These are phyloP conservation scores for Acleris cristana DNA, from an alignment of 2,888 invertebrate genomes.

Conservation along the genomic window DNA sequence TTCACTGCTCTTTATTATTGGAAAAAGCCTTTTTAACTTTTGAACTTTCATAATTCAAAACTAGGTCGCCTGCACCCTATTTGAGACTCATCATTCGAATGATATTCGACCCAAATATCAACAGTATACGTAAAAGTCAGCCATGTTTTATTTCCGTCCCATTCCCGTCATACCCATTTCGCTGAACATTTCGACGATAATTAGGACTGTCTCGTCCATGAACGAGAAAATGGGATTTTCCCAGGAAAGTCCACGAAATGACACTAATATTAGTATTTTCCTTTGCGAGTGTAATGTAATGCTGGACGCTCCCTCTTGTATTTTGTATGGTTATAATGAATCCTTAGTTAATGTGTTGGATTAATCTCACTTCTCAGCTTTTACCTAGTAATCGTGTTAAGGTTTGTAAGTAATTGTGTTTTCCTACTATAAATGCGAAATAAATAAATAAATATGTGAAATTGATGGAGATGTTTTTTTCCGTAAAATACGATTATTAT, in stretches of 20 bases:
- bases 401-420: no score
- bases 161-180: background rate
- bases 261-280: constrained; percentile 1
- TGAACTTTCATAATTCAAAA: no score
- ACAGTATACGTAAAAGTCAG: background rate
- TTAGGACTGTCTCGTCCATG: constrained; percentile 2
- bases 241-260: constrained; percentile 1
- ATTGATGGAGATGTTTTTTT: no score
- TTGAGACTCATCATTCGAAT: background rate
- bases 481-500: no score
- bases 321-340: background rate
- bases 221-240: constrained; percentile 4
- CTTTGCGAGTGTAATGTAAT: background rate
- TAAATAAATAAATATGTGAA: no score
- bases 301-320: background rate
- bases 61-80: no score
- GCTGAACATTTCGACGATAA: constrained; percentile 4
- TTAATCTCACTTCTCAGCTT: no score
- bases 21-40: no score
- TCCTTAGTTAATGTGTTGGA: no score
- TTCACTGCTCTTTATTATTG: no score
- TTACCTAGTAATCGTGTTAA: no score
- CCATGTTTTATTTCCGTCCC: background rate
- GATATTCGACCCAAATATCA: background rate
- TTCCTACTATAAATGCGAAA: no score